Base-by-base conservation (phyloP, 2,797 vertebrate genomes). In the Molossus alvarezi region DNA sequence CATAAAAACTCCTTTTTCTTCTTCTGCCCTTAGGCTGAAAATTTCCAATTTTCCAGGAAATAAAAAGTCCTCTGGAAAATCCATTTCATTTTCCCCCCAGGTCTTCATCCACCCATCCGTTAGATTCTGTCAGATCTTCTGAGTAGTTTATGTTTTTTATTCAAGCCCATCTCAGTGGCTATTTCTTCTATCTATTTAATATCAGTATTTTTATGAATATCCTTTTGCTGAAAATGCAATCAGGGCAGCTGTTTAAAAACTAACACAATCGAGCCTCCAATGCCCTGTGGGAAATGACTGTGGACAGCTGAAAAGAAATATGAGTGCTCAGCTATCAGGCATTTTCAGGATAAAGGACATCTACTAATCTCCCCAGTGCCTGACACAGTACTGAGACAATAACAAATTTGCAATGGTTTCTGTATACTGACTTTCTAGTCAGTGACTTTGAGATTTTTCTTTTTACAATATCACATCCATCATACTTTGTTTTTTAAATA, bases 301-400 rank as follows among this genome's bases (percentile, higher is more conserved):
- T 55, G 60, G 67, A 88, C 41, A 93, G 84, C 83, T 94, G 84
- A 95, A 67, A 93, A 83, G 93, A 93, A 86, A 90, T 81, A 67
- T 23, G 76, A 96, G 23, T 93, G 57, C 88, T 90, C 90, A 88
- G 76, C 83, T 94, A 77, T 80, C 69, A 91, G 86, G 6, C 64
- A 88, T 89, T 94, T 93, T 62, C 53, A 97, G 81, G 84, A 97
- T 91, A 91, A 97, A 95, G 81, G 93, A 89, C 79, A 94, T 96
- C 89, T 87, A 72, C 55, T 80, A 67, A 89, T 94, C 80, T 95
- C 67, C 41, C 83, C 45, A 88, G 29, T 93, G 92, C 15, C 81
- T 93, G 76, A 87, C 67, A 85, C 4, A 77, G 64, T 86, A 88
- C 9, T 41, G 53, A 90, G 84, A 65, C 83, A 95, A 64, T 87